These are phyloP conservation scores for Naso thynnoides DNA, from an alignment of 2,797 vertebrate species.

Conservation along the genomic window DNA sequence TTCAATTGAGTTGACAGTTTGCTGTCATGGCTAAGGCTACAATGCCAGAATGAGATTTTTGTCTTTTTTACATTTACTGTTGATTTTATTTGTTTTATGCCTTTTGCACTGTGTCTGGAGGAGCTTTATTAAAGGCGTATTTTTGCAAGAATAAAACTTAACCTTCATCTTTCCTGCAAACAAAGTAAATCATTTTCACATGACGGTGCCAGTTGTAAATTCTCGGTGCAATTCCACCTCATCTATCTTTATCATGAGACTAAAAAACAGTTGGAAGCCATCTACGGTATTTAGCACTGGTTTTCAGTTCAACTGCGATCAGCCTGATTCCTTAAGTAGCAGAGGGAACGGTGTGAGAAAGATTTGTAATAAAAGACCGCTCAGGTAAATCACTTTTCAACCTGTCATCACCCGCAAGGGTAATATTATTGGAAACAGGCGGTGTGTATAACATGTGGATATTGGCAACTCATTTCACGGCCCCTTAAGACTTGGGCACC, in stretches of 20 bases:
- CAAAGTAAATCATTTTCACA: slow-evolving; percentile 37
- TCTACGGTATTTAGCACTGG: slow-evolving; percentile 63
- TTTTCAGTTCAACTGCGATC: slow-evolving; percentile 56
- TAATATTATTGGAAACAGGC: slow-evolving; percentile 84
- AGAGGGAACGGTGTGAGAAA: slow-evolving; percentile 69
- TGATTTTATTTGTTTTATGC: slow-evolving; percentile 20
- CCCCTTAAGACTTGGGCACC: slow-evolving; percentile 61
- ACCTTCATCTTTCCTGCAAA: slow-evolving; percentile 30
- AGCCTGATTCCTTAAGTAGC: slow-evolving; percentile 72
- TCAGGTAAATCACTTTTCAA: slow-evolving; percentile 84
- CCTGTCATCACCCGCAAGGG: slow-evolving; percentile 78
- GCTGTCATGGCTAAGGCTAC: slow-evolving; percentile 50
- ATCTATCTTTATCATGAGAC: slow-evolving; percentile 72
- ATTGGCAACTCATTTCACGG: slow-evolving; percentile 69
- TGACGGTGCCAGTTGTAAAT: slow-evolving; percentile 44
- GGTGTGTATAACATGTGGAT: slow-evolving; percentile 79
- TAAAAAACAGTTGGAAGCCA: slow-evolving; percentile 63
- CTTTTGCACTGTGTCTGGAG: slow-evolving; percentile 1
- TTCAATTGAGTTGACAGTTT: slow-evolving; percentile 72
- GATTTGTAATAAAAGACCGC: slow-evolving; percentile 79
- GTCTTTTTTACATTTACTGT: neutral
- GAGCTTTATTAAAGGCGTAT: neutral
- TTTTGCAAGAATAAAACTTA: slow-evolving; percentile 6
- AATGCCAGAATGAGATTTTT: slow-evolving; percentile 4
- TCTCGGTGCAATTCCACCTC: slow-evolving; percentile 61